phyloP scores from a whole-genome alignment of 1,140 invertebrate genomes.

The Plodia interpunctella region DNA sequence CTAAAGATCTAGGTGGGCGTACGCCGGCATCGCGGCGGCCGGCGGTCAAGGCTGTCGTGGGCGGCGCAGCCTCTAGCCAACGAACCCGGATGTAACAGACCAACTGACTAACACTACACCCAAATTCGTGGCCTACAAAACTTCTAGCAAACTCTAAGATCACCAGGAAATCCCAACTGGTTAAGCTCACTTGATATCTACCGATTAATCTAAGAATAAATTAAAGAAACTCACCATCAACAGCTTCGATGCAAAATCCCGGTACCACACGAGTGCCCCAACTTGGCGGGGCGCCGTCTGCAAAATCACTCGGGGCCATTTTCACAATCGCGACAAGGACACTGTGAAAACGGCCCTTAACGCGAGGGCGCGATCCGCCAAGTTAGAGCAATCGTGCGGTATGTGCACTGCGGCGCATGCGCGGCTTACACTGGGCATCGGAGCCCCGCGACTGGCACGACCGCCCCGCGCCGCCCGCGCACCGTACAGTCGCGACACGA shows the following conservation, averaged over 20 bases:
- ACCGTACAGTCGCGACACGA: constrained; percentile 25
- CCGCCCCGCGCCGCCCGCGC: constrained; percentile 41
- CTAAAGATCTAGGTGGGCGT: background rate
- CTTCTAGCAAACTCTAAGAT: background rate
- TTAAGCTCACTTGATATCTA: background rate
- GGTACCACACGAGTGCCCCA: constrained; percentile 24
- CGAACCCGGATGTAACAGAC: constrained; percentile 54
- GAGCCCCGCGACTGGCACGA: constrained; percentile 52
- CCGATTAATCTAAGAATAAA: background rate
- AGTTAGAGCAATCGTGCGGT: constrained; percentile 31
- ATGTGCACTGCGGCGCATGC: constrained; percentile 34
- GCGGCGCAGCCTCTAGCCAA: constrained; percentile 33
- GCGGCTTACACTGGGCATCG: constrained; percentile 50
- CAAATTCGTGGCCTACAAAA: background rate
- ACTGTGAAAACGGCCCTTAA: constrained; percentile 18
- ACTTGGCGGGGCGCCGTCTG: constrained; percentile 16
- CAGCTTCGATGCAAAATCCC: constrained; percentile 8
- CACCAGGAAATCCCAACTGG: background rate
- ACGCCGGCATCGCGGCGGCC: background rate
- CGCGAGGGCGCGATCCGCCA: constrained; percentile 23
- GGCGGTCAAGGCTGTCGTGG: constrained; percentile 66
- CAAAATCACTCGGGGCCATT: constrained; percentile 10
- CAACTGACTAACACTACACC: background rate
- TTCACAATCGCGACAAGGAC: constrained; percentile 7
- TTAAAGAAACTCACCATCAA: constrained; percentile 5